Conservation (phyloP, 1,140 invertebrate species). For the Maconellicoccus hirsutus region DNA sequence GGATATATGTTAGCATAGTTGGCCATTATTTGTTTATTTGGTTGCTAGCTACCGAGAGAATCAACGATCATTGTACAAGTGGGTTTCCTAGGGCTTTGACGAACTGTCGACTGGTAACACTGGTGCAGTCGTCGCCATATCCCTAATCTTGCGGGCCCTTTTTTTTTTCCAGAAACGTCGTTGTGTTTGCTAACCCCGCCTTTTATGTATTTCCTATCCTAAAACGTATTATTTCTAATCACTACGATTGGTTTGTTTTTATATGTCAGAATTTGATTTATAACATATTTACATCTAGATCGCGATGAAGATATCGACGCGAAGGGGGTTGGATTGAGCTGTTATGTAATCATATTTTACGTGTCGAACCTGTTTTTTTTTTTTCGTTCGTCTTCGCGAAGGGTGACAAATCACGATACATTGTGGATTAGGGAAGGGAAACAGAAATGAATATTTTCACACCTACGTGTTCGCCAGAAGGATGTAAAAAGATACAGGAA, state of each 20-base stretch:
- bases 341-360: background rate
- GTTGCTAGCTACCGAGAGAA: constrained; percentile 16
- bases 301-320: background rate
- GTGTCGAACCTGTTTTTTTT: background rate
- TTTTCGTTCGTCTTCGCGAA: background rate
- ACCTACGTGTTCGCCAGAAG: background rate
- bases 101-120: constrained; percentile 19
- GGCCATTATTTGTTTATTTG: constrained; percentile 20
- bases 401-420: background rate
- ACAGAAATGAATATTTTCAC: background rate
- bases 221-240: constrained; percentile 16
- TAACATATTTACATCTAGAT: constrained; percentile 14
- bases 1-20: background rate
- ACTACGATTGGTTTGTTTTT: constrained; percentile 14
- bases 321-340: background rate
- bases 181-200: background rate
- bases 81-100: background rate
- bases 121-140: background rate
- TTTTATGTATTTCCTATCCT: background rate
- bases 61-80: background rate
- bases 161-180: background rate
- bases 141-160: background rate
- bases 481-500: background rate
- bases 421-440: background rate
- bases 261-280: constrained; percentile 20